Evolutionary conservation across 2,888 invertebrate genomes (phyloP).

Genomic region (Pollenia labialis): DNA sequence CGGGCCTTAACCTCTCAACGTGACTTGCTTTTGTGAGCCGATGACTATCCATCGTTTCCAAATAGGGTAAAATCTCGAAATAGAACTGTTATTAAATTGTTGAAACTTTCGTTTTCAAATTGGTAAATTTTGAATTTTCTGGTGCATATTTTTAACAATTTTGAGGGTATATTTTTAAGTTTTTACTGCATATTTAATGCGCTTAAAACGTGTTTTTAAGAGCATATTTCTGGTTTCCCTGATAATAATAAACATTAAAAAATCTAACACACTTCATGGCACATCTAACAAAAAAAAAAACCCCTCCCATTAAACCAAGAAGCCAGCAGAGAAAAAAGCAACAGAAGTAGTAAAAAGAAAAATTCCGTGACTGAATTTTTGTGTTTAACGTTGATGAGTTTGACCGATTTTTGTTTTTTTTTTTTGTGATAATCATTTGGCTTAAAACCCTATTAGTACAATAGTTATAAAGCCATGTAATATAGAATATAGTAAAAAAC

Average conservation of each 20-base stretch:
- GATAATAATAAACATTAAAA: neutral
- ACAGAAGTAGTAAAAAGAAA: slow-evolving; percentile 22
- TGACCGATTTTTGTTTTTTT: slow-evolving; percentile 69
- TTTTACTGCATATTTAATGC: no score
- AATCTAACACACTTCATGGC: slow-evolving; percentile 18
- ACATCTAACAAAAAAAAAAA: slow-evolving; percentile 21
- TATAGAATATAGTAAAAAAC: slow-evolving; percentile 7
- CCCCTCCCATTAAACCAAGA: neutral
- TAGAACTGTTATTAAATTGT: no score
- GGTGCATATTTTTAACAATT: no score
- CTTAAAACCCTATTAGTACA: slow-evolving; percentile 47
- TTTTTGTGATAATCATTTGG: slow-evolving; percentile 44
- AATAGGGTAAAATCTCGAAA: no score
- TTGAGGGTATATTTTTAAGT: no score
- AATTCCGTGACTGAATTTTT: slow-evolving; percentile 66
- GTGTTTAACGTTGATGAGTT: slow-evolving; percentile 51
- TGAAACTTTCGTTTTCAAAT: no score
- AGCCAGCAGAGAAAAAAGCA: slow-evolving; percentile 18
- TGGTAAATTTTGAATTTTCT: no score
- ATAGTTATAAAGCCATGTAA: neutral
- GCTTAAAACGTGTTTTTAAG: no score
- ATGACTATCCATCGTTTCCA: no score
- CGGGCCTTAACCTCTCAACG: no score
- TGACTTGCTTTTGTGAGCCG: no score
- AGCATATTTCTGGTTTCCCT: no score